Base-by-base conservation (phyloP, 2,888 invertebrate genomes). In the Anaspis maculata region DNA sequence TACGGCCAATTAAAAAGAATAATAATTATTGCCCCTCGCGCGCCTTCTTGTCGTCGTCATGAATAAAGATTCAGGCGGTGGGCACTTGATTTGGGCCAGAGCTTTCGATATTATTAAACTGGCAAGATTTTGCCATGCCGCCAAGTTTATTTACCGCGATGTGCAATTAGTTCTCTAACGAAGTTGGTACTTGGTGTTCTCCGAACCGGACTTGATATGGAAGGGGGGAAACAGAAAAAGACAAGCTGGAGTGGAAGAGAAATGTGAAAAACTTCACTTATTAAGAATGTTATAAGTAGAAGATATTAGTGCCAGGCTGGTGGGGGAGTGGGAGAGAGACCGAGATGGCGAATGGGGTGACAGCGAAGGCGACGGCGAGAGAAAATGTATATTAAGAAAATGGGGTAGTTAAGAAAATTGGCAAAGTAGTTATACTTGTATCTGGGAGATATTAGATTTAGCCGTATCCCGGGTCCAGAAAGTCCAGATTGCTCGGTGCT, bases 251-350 rank as follows among this genome's bases (percentile, higher is more conserved):
- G 32, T 31, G 38, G 44, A 50, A 52, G 55, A 58, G 55, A 59
- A 57, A 59, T 58, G 57, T 49, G 59, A 53, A 57, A 61, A 61
- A 61, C 51, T 61, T 61, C 55, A 56, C 57, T 59, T 61, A 61
- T 61, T 61, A 61, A 55, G 60, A 54, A 59, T 51, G 56, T 54
- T 58, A 56, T 53, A 54, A 56, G 53, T 54, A 52, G 44, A 45
- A 51, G 56, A 54, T 56, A 60, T 59, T 58, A 59, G 54, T 47
- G 45, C 46, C n/a, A 43, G 49, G 42, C 40, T 42, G 35, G 46
- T 48, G 19, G 40, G 42, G 44, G 53, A 48, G 29, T 35, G 39
- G 34, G 46, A 49, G 15, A 39, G 43, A 43, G 52, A 47, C 28
- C 37, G 39, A 32, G 41, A 32, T n/a, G n/a, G n/a, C n/a, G n/a